Base-by-base conservation (phyloP, 1,140 invertebrate species). In the Druon quercuslanigerum region DNA sequence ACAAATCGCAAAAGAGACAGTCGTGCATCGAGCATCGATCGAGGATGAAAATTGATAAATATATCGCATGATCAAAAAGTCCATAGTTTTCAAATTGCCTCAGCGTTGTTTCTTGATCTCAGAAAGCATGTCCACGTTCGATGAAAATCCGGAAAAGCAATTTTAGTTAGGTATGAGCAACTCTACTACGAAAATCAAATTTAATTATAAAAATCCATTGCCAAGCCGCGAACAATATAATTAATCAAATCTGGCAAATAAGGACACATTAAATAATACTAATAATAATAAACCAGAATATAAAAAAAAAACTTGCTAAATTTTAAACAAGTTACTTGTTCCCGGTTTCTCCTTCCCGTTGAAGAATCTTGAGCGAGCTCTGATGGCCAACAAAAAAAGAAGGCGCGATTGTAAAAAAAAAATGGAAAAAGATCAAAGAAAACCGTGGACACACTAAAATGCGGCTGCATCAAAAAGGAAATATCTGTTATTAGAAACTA, bases 21-120 rank as follows among this genome's bases (percentile, higher is more conserved):
- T 66, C 25, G 60, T 66, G 25, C 60, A 66, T 66, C 60, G 25
- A 66, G 60, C 60, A 66, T 66, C 60, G 60, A 87, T 83, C 86
- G 87, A 89, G 87, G 88, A 87, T 88, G n/a, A 25, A 25, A 81
- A 78, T 80, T 85, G 79, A 83, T 82, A 84, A 71, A 77, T 81
- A 77, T 81, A 84, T 86, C 81, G 90, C 90, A 91, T 91, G 90
- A 91, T 91, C 90, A 91, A 91, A 91, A 91, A 91, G 90, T 91
- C 90, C 89, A 90, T 91, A 91, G 90, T 91, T 91, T 90, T 89
- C 79, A 87, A 82, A 90, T 91, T 91, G 90, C 90, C 90, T 91
- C 87, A 91, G 90, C 90, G 90, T 91, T 89, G 88, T 90, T 91
- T 88, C 86, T 85, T 82, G 79, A 79, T 89, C 84, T 88, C 87